Base-by-base conservation (phyloP, 2,113 vertebrate species). In the Dromas ardeola region DNA sequence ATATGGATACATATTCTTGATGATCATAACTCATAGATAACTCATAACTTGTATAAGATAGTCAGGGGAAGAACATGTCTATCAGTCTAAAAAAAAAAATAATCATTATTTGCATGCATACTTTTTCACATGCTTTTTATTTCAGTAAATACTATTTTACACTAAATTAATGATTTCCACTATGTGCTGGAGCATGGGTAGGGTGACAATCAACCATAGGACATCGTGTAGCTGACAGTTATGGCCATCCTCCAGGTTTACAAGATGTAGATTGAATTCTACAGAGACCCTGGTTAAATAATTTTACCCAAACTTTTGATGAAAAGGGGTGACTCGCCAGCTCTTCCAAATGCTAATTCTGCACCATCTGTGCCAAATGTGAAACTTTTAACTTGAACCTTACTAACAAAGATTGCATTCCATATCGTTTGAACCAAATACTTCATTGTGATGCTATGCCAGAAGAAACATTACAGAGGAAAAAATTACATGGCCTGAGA, bases 121-220 rank as follows among this genome's bases (percentile, higher is more conserved):
- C 10, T 65, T 40, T 36, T 61, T 83, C 49, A 32, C 5, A 10
- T 2, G 1, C 4, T 50, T 63, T 15, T 29, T 56, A 9, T 20
- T 65, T 50, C 86, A 69, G 32, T 30, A 80, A 76, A 52, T 25
- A 10, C 5, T 47, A 32, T 49, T 86, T 42, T 18, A 40, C 3
- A 12, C 50, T 23, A 34, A 32, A 40, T n/a, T 21, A 43, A n/a
- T 50, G 1, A 50, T 40, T 58, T 12, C 36, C 38, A 73, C 36
- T 4, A 12, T 2, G 2, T 32, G 30, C 26, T 43, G 36, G 17
- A 58, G 29, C 36, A 67, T 0, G 0, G 30, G 23, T 13, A 47
- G 17, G 43, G 38, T 89, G 53, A 22, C 62, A 42, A 10, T 45
- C 34, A 63, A 8, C 14, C 15, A 66, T 1, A 18, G 11, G 19